Base-by-base conservation (phyloP, 2,888 invertebrate genomes). In the Drosophila planitibia region DNA sequence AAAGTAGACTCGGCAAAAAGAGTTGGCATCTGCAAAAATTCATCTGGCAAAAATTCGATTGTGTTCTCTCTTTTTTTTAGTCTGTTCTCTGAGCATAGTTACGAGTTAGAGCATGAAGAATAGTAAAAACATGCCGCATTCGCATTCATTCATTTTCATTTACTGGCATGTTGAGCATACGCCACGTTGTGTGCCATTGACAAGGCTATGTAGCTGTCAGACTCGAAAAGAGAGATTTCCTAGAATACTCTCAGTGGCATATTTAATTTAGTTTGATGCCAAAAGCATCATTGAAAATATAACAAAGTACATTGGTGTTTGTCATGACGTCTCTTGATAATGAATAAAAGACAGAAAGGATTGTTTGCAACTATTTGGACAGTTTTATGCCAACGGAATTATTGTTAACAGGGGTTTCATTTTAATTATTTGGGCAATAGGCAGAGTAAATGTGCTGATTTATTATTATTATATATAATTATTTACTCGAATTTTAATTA, bases 91-190 rank as follows among this genome's bases (percentile, higher is more conserved):
- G 75, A 64, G 61, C 75, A 80, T 75, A 79, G 72, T 76, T 74
- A 30, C 37, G 35, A 70, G 63, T 32, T 44, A 44, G 68, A 58
- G 54, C 58, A 74, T 70, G 65, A 72, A 73, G 70, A 66, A 72
- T 71, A 59, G 61, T 74, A 83, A 76, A 69, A 84, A 78, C 83
- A 73, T 70, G 71, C 70, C 77, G 59, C 67, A 85, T 72, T 74
- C 72, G 35, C 66, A 86, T 79, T 79, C 71, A 87, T 84, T 83
- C 82, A 82, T 85, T 87, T 84, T 83, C 83, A 82, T 85, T 84
- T 80, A 75, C 73, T 85, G 84, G 39, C 74, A 80, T 62, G 72
- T 79, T 82, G 74, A 78, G 68, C 44, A 71, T 74, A 74, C 74
- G 76, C 65, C 68, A 66, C 57, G 79, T 80, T 79, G 65, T 73